phyloP scores from a whole-genome alignment of 1,140 invertebrate genomes.

The Ephestia elutella region DNA sequence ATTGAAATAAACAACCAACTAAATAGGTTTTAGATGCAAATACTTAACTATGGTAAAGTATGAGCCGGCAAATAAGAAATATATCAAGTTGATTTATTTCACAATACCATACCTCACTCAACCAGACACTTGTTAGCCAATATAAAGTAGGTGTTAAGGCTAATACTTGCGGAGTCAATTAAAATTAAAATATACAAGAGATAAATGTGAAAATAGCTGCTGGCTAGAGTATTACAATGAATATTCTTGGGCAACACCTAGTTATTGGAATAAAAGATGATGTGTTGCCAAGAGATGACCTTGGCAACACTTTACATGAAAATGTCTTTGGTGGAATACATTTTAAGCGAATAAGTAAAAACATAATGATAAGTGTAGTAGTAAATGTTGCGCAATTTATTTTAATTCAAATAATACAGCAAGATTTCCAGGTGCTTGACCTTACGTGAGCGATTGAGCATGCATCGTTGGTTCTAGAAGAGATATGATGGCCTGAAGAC shows the following conservation, averaged over 20 bases:
- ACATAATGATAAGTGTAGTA: no score
- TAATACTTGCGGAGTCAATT: not conserved
- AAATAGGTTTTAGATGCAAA: no score
- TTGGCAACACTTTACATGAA: no score
- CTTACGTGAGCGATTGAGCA: not conserved
- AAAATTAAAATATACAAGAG: not conserved
- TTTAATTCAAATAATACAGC: not conserved
- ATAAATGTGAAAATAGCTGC: slow-evolving; percentile 4
- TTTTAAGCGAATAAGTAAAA: no score
- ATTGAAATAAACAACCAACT: no score
- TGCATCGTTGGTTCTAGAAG: not conserved
- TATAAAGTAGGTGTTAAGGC: not conserved
- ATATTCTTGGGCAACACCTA: not conserved
- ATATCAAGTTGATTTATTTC: no score
- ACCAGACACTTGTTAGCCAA: not conserved
- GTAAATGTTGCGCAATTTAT: no score
- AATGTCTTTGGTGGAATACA: no score
- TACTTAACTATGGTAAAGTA: no score
- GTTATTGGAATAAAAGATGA: not conserved
- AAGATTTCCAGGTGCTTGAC: not conserved
- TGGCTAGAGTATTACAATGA: not conserved
- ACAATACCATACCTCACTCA: not conserved
- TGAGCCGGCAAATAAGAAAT: no score
- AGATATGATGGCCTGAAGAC: not conserved
- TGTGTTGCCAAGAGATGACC: no score